Base-by-base conservation (phyloP, 2,797 vertebrate genomes). In the Halcyon leucocephala region DNA sequence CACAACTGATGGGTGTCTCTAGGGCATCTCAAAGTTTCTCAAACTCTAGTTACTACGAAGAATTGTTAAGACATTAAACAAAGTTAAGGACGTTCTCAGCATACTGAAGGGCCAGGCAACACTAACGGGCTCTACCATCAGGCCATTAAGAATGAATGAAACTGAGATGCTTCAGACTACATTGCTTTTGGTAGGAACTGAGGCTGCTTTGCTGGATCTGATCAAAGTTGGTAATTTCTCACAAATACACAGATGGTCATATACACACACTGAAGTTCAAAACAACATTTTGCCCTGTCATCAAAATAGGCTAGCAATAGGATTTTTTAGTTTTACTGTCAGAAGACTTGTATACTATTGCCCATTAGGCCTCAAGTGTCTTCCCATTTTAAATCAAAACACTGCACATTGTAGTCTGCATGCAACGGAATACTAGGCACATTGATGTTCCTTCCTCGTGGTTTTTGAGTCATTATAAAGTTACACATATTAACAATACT, bases 381-480 rank as follows among this genome's bases (percentile, higher is more conserved):
- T 37, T 82, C 17, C 4, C 10, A 20, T 35, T 69, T 88, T 69
- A 2, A 46, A 54, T 12, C 26, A 46, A 61, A 86, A 64, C 26
- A 66, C 12, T 58, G 16, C 12, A 42, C 9, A 7, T 14, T 58
- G 22, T 21, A 67, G 9, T 64, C 26, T 64, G 5, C 14, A 55
- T 62, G 12, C 14, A 88, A 65, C 12, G 67, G 33, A 69, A 67
- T 9, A 57, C 11, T 29, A 71, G 71, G 11, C 2, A 5, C 17
- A 42, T 18, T 7, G 1, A 6, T 44, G 9, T 18, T 64, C 16
- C 29, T 61, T 72, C 29, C 17, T 22, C 0, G 1, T 9, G 17
- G 0, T 20, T 73, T 90, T 41, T 71, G 28, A 61, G 33, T 58
- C 20, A 44, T 21, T 64, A 35, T 20, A 74, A 71, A 78, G 10